Evolutionary conservation across 1,140 invertebrate genomes (phyloP).

Genomic region (Hermatobates lingyangjiaoensis): DNA sequence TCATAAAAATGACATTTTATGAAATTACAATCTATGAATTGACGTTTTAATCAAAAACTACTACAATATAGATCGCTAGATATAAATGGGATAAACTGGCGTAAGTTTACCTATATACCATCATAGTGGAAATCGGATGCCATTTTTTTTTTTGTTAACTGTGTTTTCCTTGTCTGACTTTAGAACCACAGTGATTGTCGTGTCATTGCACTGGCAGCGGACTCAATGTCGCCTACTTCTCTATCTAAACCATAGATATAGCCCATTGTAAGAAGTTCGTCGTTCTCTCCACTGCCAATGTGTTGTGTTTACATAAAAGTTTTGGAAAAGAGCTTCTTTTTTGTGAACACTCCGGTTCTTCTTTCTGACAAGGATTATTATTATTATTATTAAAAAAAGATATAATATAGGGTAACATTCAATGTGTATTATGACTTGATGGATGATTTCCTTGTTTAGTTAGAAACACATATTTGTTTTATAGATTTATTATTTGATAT

Average conservation of each 20-base stretch:
- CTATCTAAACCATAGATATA: not conserved
- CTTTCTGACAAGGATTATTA: constrained; percentile 19
- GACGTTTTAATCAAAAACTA: too few species aligned
- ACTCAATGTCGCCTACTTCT: constrained; percentile 14
- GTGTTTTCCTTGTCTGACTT: constrained; percentile 1
- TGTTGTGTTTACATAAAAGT: constrained; percentile 48
- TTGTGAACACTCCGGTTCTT: constrained; percentile 40
- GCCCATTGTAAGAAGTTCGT: constrained; percentile 2
- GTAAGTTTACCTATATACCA: constrained; percentile 13
- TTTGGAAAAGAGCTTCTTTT: constrained; percentile 47
- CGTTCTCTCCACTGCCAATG: constrained; percentile 29
- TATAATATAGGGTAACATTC: not conserved
- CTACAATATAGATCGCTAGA: too few species aligned
- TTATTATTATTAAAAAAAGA: not conserved
- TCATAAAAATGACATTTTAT: too few species aligned
- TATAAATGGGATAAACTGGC: too few species aligned
- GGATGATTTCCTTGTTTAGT: not conserved
- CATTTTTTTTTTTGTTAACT: constrained; percentile 18
- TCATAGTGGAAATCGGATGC: constrained; percentile 8
- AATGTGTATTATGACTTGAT: not conserved
- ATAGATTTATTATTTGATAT: too few species aligned
- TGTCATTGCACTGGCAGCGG: constrained; percentile 2
- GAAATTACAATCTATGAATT: too few species aligned
- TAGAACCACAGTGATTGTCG: constrained; percentile 20
- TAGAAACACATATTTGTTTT: not conserved